Base-by-base conservation (phyloP, 2,888 invertebrate species). In the Priocnemis perturbator region DNA sequence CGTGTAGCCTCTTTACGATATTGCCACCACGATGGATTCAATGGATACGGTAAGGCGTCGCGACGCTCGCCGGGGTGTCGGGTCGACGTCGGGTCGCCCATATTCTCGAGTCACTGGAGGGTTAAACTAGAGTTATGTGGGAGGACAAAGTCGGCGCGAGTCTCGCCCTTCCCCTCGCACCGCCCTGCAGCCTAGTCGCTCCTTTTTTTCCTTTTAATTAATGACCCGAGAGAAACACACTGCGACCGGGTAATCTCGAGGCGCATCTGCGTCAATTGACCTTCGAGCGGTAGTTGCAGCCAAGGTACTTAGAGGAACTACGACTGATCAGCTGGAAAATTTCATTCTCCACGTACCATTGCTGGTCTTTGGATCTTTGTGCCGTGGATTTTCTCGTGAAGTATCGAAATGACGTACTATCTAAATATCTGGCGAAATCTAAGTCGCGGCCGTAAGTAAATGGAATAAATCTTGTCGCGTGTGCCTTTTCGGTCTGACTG, bases 41-140 rank as follows among this genome's bases (percentile, higher is more conserved):
- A 48, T 23, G 17, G 59, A 21, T 19, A 47, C 37, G 48, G 59
- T 19, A 60, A 19, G 47, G 48, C 48, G 45, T 56, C 37, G 56
- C 56, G 23, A 2, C 30, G 52, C 59, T 57, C 44, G 20, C 50
- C 3, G 3, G 19, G 48, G 20, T 17, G 58, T 52, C 48, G 68
- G 37, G 37, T 37, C 59, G 44, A 30, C 53, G 37, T 37, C 37
- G 37, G 37, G 52, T 56, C 64, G 53, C 64, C 59, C 57, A 64
- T 61, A 61, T 74, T 64, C 64, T 58, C 66, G 60, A 61, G 47
- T 57, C 74, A 60, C 30, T 65, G 67, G 67, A 74, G 69, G 71
- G 71, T 74, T 74, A 76, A 74, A 74, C 65, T 52, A 59, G 76
- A 69, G 56, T 61, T 65, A 53, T 65, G 65, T 60, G 55, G 58